A percentile compares a stretch with the other conserved stretches of the same genome.
These are phyloP conservation scores for Caenorhabditis panamensis DNA, from an alignment of 2,888 invertebrate genomes.

Conservation along the genomic window DNA sequence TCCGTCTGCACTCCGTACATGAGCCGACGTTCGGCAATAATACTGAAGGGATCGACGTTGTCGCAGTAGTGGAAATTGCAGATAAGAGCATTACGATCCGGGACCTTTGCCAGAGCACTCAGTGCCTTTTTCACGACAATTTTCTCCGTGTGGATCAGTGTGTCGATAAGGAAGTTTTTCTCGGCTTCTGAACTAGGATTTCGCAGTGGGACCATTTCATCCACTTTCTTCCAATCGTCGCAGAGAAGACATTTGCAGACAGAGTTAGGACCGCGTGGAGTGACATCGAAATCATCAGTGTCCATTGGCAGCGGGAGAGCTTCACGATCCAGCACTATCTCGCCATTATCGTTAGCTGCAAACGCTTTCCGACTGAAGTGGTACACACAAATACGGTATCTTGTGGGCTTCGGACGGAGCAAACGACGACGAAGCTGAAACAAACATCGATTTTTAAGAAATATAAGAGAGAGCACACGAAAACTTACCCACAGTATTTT, in stretches of 20 bases:
- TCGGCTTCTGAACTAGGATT: conserved; percentile 54
- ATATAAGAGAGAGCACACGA: background rate
- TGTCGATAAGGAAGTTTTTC: conserved; percentile 44
- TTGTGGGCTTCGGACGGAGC: conserved; percentile 58
- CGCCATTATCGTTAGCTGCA: conserved; percentile 35
- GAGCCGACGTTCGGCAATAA: conserved; percentile 65
- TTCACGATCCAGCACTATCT: conserved; percentile 50
- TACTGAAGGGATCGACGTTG: conserved; percentile 53
- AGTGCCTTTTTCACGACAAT: conserved; percentile 42
- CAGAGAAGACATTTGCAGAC: conserved; percentile 65
- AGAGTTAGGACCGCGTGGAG: conserved; percentile 64
- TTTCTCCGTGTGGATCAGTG: conserved; percentile 41
- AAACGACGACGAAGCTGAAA: conserved; percentile 63
- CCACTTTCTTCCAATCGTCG: conserved; percentile 65
- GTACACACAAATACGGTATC: conserved; percentile 67
- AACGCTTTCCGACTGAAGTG: conserved; percentile 62
- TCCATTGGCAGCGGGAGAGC: conserved; percentile 62
- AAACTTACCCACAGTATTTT: conserved; percentile 52
- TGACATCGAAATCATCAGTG: conserved; percentile 63
- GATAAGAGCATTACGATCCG: conserved; percentile 37
- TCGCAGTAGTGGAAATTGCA: conserved; percentile 55
- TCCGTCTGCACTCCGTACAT: conserved; percentile 55
- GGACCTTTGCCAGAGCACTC: conserved; percentile 6
- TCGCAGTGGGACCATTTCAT: conserved; percentile 49
- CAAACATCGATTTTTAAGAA: conserved; percentile 1